Conservation (phyloP, 1,140 invertebrate genomes). For the Sycophila sp. region DNA sequence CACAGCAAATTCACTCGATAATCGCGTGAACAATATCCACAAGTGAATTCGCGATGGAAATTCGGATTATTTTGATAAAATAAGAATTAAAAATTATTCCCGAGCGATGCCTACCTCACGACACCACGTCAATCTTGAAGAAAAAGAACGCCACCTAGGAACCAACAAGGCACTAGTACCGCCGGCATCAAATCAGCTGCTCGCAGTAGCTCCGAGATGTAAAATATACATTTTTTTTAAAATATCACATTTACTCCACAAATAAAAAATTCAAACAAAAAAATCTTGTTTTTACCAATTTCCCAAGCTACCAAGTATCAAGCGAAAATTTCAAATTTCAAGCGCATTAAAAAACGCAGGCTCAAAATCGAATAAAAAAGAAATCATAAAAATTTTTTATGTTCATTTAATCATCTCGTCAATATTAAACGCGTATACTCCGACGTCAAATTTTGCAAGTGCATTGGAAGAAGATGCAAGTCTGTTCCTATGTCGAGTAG, state of each 20-base stretch:
- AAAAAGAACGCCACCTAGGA: constrained; percentile 27
- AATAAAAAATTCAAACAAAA: no score
- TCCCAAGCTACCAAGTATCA: neutral
- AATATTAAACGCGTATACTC: no score
- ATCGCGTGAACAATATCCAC: neutral
- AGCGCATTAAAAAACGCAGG: neutral
- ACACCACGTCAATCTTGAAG: constrained; percentile 14
- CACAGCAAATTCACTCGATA: neutral
- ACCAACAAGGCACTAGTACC: neutral
- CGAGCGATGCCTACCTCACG: neutral
- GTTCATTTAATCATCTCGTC: no score
- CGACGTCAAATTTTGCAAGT: no score
- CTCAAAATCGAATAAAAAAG: no score
- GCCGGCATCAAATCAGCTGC: neutral
- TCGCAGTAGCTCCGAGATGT: neutral
- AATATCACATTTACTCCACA: no score
- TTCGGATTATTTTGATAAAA: constrained; percentile 20
- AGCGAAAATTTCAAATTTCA: no score
- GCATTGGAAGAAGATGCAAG: no score
- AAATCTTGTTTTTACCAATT: no score
- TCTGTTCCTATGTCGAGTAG: no score
- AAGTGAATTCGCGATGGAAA: neutral
- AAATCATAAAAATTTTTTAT: no score
- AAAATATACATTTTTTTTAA: no score
- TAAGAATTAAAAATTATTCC: constrained; percentile 30